phyloP scores from a whole-genome alignment of 2,113 vertebrate species.

The Deroptyus accipitrinus region DNA sequence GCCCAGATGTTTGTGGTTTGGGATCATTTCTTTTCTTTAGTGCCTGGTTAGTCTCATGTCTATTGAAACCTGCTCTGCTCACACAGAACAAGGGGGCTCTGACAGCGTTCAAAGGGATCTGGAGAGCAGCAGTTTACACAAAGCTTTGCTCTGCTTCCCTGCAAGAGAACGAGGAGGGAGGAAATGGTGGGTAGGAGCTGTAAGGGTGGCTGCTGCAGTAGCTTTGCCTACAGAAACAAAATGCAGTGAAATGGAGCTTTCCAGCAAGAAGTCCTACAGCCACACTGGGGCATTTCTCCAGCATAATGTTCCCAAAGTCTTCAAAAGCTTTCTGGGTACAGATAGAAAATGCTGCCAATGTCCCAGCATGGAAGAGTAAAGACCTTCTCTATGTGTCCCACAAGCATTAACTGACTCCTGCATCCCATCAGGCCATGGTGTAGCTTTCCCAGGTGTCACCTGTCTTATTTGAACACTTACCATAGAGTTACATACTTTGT shows the following conservation, averaged over 20 bases:
- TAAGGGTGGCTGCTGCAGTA: background rate
- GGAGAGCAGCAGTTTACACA: background rate
- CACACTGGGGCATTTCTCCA: background rate
- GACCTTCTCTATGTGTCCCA: background rate
- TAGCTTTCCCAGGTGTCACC: background rate
- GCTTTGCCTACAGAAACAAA: background rate
- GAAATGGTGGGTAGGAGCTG: background rate
- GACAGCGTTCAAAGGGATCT: background rate
- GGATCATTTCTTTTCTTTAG: background rate
- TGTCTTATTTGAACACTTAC: background rate
- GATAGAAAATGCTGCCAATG: background rate
- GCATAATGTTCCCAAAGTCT: background rate
- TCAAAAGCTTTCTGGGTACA: background rate
- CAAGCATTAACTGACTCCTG: background rate
- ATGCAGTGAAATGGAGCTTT: background rate
- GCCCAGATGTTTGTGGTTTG: conserved; percentile 39
- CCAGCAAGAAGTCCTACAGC: background rate
- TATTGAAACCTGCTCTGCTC: conserved; percentile 24
- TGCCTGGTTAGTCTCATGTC: conserved; percentile 31
- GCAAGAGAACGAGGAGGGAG: background rate
- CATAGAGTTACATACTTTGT: background rate
- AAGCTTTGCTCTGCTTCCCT: background rate
- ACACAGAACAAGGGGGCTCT: background rate
- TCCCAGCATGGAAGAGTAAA: background rate
- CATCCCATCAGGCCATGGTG: background rate